Evolutionary conservation across 2,888 invertebrate species (phyloP).

Genomic region (Meta bourneti): DNA sequence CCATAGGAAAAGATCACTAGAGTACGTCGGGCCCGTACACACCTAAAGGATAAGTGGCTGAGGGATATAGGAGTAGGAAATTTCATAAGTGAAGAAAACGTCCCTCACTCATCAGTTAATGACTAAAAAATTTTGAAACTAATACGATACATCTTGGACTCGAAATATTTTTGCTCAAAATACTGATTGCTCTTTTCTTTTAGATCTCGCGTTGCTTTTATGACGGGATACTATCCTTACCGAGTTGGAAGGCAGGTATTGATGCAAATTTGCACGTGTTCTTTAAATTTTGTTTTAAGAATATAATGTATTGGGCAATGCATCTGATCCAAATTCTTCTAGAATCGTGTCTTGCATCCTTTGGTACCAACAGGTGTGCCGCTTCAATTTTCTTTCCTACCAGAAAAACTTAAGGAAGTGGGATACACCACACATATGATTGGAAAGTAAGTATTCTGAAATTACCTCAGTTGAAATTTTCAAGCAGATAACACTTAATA

Average conservation of each 20-base stretch:
- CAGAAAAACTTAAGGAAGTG: slow-evolving; percentile 79
- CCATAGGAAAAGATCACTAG: too few relatives aligned
- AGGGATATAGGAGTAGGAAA: too few relatives aligned
- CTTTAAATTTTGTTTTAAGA: not conserved
- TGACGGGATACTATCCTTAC: slow-evolving; percentile 81
- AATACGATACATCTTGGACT: too few relatives aligned
- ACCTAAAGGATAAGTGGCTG: too few relatives aligned
- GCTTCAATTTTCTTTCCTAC: slow-evolving; percentile 79
- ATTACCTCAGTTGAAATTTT: not conserved
- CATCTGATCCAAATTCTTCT: not conserved
- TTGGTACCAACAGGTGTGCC: slow-evolving; percentile 80
- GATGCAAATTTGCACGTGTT: not conserved
- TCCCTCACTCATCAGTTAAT: too few relatives aligned
- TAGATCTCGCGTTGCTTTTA: slow-evolving; percentile 80
- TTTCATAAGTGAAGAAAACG: too few relatives aligned
- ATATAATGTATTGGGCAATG: not conserved
- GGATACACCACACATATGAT: slow-evolving; percentile 80
- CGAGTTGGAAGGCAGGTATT: slow-evolving; percentile 80
- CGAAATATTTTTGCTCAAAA: too few relatives aligned
- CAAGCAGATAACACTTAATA: too few relatives aligned
- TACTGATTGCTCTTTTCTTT: slow-evolving; percentile 54
- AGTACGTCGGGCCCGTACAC: too few relatives aligned
- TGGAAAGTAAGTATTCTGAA: slow-evolving; percentile 78
- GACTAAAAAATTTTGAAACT: too few relatives aligned
- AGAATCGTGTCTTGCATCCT: slow-evolving; percentile 80